Percentiles rank a stretch among this genome's conserved stretches.
phyloP scores from a whole-genome alignment of 2,888 invertebrate species.

The Drosophila anomalata region DNA sequence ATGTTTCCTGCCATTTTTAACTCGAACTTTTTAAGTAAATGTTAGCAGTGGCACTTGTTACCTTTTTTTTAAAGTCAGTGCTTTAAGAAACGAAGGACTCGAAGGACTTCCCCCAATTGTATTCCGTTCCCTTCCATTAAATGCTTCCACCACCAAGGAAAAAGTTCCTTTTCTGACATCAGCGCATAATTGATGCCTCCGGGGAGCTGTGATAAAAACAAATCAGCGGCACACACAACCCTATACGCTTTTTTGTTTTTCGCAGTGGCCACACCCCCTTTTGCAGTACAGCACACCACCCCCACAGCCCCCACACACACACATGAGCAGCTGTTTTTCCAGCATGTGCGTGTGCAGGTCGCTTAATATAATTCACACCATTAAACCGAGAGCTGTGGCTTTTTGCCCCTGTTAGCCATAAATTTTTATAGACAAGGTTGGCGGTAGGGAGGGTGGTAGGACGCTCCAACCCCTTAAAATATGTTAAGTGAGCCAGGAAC shows the following conservation, averaged over 20 bases:
- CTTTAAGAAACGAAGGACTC: conserved; percentile 38
- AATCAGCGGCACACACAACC: conserved; percentile 65
- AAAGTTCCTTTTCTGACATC: conserved; percentile 42
- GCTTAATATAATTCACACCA: conserved; percentile 79
- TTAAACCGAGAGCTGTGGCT: conserved; percentile 77
- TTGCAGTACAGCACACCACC: conserved; percentile 1
- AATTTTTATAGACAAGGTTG: conserved; percentile 73
- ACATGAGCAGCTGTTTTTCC: conserved; percentile 15
- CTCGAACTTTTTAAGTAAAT: no score
- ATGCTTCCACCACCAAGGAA: conserved; percentile 35
- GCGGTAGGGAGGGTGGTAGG: not conserved
- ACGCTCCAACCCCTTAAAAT: conserved; percentile 17
- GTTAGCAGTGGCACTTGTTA: not conserved
- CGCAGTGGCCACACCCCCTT: conserved; percentile 3
- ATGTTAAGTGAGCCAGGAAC: conserved; percentile 64
- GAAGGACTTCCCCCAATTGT: conserved; percentile 23
- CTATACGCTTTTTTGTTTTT: conserved; percentile 10
- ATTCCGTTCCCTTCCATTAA: conserved; percentile 31
- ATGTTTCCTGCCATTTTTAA: not conserved
- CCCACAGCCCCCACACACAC: conserved; percentile 13
- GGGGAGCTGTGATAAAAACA: conserved; percentile 78
- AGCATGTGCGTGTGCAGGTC: conserved; percentile 43
- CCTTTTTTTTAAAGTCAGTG: not conserved
- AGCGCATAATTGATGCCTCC: conserved; percentile 75
- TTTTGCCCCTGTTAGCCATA: conserved; percentile 67